phyloP scores from a whole-genome alignment of 2,888 invertebrate genomes.

The Megaustenia siamemsis region DNA sequence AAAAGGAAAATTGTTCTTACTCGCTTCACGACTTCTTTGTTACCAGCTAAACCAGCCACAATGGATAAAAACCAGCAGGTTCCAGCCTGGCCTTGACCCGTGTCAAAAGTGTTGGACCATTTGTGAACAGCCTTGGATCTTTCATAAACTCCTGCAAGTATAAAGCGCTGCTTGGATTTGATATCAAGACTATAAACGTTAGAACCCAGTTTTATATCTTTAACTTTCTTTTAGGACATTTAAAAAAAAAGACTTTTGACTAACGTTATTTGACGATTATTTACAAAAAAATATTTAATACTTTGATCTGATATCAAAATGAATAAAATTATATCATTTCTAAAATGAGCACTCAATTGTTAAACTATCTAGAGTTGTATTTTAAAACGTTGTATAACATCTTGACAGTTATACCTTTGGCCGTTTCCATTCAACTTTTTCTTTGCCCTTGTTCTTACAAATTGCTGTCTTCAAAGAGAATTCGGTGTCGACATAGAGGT shows the following conservation, averaged over 20 bases:
- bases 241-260: background rate
- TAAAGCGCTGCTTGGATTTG: background rate
- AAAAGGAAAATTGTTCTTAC: constrained; percentile 63
- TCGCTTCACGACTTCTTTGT: constrained; percentile 66
- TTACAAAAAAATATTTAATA: too few species aligned
- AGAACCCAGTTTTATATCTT: background rate
- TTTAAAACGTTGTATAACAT: too few species aligned
- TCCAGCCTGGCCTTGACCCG: constrained; percentile 74
- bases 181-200: too few species aligned
- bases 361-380: too few species aligned
- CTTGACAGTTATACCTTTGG: constrained; percentile 64
- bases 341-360: too few species aligned
- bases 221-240: background rate
- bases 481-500: constrained; percentile 64
- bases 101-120: constrained; percentile 72
- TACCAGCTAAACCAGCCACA: constrained; percentile 70
- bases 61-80: constrained; percentile 77
- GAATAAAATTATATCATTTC: background rate
- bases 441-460: constrained; percentile 51
- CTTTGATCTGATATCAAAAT: too few species aligned
- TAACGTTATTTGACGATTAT: too few species aligned
- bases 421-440: constrained; percentile 69
- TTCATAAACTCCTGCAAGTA: constrained; percentile 66
- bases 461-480: constrained; percentile 67
- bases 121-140: constrained; percentile 67